A percentile compares a stretch with the other conserved stretches of the same genome.
Conservation (phyloP, 23 tunicate species). For the Styela plicata region DNA sequence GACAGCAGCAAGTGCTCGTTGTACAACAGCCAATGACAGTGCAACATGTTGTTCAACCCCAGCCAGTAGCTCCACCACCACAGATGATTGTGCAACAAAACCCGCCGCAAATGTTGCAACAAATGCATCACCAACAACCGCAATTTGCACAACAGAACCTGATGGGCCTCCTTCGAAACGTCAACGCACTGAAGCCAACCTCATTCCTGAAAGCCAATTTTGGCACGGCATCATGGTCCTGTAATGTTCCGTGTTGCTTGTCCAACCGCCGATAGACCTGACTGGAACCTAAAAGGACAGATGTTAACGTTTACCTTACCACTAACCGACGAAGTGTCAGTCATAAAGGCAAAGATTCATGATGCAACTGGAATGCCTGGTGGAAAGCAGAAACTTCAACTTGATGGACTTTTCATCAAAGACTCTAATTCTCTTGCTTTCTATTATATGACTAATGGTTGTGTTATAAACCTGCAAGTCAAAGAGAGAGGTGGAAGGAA, state of each 20-base stretch:
- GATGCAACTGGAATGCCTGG: slow-evolving; percentile 97
- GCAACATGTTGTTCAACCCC: slow-evolving; percentile 54
- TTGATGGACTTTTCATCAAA: slow-evolving; percentile 89
- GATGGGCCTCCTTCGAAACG: slow-evolving; percentile 71
- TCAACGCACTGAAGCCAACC: slow-evolving; percentile 83
- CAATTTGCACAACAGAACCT: slow-evolving; percentile 14
- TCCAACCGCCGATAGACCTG: slow-evolving; percentile 72
- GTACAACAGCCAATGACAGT: slow-evolving; percentile 84
- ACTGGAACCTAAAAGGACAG: slow-evolving; percentile 92
- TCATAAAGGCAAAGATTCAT: slow-evolving; percentile 95
- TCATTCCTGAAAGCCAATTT: slow-evolving; percentile 68
- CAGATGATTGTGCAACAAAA: slow-evolving; percentile 35
- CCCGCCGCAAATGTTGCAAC: slow-evolving; percentile 37
- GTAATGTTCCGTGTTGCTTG: slow-evolving; percentile 75
- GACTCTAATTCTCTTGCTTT: slow-evolving; percentile 88
- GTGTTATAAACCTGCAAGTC: slow-evolving; percentile 62
- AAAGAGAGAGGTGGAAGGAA: slow-evolving; percentile 98
- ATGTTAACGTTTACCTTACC: slow-evolving; percentile 80
- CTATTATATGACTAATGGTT: slow-evolving; percentile 70
- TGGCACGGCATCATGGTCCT: slow-evolving; percentile 50
- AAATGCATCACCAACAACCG: slow-evolving; percentile 7
- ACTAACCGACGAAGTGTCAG: slow-evolving; percentile 93
- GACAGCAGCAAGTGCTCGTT: slow-evolving; percentile 63
- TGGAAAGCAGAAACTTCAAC: slow-evolving; percentile 91
- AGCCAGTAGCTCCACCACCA: too few species aligned